Percentiles rank a stretch among this genome's conserved stretches.
phyloP scores from a whole-genome alignment of 1,140 invertebrate genomes.

The Teleogryllus occipitalis region DNA sequence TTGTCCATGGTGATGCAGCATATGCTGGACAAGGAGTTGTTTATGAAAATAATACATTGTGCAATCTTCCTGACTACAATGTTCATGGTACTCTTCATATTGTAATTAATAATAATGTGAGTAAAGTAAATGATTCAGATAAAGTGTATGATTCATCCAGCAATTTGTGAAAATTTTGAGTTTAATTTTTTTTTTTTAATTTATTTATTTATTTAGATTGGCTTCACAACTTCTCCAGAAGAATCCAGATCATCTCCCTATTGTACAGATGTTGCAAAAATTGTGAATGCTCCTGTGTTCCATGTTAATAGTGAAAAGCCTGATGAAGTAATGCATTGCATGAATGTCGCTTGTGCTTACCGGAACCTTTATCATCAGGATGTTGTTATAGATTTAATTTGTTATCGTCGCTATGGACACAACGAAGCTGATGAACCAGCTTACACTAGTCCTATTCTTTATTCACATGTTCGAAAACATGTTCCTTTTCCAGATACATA shows the following conservation, averaged over 20 bases:
- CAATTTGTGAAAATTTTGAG: too few species aligned
- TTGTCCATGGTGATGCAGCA: background rate
- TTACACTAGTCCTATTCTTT: background rate
- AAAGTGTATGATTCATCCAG: too few species aligned
- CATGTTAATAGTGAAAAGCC: background rate
- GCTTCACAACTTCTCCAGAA: background rate
- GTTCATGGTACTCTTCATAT: background rate
- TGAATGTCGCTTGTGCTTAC: background rate
- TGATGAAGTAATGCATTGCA: background rate
- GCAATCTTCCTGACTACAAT: background rate
- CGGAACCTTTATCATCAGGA: background rate
- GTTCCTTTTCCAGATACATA: background rate
- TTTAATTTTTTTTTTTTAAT: too few species aligned
- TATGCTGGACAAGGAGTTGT: background rate
- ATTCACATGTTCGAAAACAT: background rate
- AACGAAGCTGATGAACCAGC: background rate
- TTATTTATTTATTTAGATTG: background rate
- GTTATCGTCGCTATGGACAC: background rate
- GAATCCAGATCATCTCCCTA: background rate
- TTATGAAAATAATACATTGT: background rate
- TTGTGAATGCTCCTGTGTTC: background rate
- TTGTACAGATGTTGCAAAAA: background rate
- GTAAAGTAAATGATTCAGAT: too few species aligned
- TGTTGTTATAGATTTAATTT: background rate
- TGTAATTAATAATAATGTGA: background rate